A percentile compares a stretch with the other conserved stretches of the same genome.
Evolutionary conservation across 2,797 vertebrate species (phyloP).

Genomic region (Bucorvus abyssinicus): DNA sequence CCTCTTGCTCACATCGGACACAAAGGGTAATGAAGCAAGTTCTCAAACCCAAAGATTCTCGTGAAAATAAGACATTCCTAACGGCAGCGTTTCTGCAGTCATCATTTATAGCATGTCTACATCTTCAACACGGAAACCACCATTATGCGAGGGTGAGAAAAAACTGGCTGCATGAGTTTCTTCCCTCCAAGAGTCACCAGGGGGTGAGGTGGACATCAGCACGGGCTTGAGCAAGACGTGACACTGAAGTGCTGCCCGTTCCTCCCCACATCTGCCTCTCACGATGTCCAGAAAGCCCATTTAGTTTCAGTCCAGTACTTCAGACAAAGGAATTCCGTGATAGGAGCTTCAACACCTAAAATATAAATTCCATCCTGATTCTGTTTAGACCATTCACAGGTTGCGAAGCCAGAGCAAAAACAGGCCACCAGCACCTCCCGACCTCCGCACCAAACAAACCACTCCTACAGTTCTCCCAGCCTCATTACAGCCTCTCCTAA

Average conservation of each 20-base stretch:
- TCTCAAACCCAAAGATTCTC: not conserved
- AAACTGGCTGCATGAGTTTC: not conserved
- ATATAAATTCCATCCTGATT: not conserved
- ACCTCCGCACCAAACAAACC: not conserved
- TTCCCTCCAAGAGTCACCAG: not conserved
- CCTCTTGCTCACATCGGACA: not conserved
- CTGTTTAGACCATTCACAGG: not conserved
- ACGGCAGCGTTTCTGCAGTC: not conserved
- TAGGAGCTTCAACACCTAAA: not conserved
- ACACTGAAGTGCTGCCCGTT: not conserved
- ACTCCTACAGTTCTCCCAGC: not conserved
- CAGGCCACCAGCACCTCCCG: not conserved
- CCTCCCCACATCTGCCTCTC: not conserved
- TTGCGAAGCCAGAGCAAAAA: not conserved
- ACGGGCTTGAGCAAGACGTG: not conserved
- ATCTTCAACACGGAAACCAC: not conserved
- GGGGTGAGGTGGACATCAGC: not conserved
- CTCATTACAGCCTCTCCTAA: not conserved
- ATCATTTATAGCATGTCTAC: not conserved
- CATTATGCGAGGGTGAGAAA: not conserved
- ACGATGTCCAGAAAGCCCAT: not conserved
- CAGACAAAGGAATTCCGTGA: not conserved
- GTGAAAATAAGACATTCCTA: not conserved
- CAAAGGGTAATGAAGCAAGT: accelerated
- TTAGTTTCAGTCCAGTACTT: not conserved